Conservation (phyloP, 2,113 vertebrate genomes). For the Leuciscus idus region DNA sequence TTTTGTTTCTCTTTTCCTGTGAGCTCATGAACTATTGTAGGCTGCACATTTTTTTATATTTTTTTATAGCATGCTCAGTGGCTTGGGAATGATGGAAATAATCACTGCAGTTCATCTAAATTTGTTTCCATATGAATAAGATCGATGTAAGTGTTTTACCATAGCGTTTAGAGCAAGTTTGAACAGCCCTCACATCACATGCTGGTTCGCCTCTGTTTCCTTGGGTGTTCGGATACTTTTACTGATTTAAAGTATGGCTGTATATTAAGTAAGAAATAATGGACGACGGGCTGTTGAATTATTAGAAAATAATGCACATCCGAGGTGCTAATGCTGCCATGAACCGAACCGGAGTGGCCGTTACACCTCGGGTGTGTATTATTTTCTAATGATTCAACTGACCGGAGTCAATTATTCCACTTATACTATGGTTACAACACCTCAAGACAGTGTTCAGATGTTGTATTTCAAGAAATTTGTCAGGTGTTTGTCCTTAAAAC, state of each 20-base stretch:
- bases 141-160: constrained; percentile 3
- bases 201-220: background rate
- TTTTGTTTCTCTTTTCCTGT: constrained; percentile 25
- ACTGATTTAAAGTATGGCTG: background rate
- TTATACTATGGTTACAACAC: too few species aligned
- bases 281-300: too few species aligned
- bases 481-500: too few species aligned
- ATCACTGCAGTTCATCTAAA: background rate
- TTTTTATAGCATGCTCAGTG: background rate
- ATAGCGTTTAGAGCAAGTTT: background rate
- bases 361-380: too few species aligned
- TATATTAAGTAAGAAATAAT: background rate
- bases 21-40: constrained; percentile 8
- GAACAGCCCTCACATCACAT: background rate
- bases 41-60: background rate
- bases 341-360: too few species aligned
- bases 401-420: too few species aligned
- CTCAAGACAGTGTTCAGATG: too few species aligned
- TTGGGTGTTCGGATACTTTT: background rate
- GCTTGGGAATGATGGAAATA: background rate
- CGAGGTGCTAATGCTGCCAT: too few species aligned
- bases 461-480: too few species aligned
- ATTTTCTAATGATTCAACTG: too few species aligned
- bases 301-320: too few species aligned
- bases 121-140: background rate